Conservation (phyloP, 2,888 invertebrate species). For the Lysandra bellargus region DNA sequence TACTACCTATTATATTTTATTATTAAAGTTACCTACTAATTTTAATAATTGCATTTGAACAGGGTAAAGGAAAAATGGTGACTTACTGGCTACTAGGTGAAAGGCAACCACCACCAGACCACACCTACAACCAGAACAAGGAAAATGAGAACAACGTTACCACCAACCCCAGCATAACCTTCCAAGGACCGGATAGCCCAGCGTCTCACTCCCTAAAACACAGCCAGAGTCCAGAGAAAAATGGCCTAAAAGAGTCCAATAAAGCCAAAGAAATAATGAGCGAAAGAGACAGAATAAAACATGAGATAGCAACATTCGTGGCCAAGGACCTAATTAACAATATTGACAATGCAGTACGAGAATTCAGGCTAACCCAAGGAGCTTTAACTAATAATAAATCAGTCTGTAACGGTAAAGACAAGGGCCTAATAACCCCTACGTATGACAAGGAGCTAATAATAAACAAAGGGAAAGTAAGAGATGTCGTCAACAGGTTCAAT, state of each 20-base stretch:
- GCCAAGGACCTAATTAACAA: slow-evolving; percentile 74
- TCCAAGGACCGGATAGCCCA: slow-evolving; percentile 75
- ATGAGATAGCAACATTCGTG: slow-evolving; percentile 72
- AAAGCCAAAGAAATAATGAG: slow-evolving; percentile 58
- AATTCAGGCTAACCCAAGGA: slow-evolving; percentile 69
- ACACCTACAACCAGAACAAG: slow-evolving; percentile 49
- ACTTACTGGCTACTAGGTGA: slow-evolving; percentile 94
- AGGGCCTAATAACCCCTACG: slow-evolving; percentile 65
- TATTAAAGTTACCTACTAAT: neutral
- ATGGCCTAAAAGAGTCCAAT: slow-evolving; percentile 53
- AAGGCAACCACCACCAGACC: slow-evolving; percentile 47
- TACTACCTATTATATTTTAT: neutral
- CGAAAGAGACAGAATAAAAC: slow-evolving; percentile 70
- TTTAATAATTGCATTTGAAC: slow-evolving; percentile 40
- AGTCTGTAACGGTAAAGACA: slow-evolving; percentile 58
- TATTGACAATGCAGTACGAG: slow-evolving; percentile 67
- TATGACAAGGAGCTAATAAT: slow-evolving; percentile 73
- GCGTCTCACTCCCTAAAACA: slow-evolving; percentile 68
- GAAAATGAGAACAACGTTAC: slow-evolving; percentile 48
- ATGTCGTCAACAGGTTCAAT: slow-evolving; percentile 73
- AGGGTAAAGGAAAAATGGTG: slow-evolving; percentile 94
- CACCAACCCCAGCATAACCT: slow-evolving; percentile 71
- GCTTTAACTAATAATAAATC: slow-evolving; percentile 48
- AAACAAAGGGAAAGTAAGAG: slow-evolving; percentile 73
- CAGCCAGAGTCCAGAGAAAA: slow-evolving; percentile 64